Evolutionary conservation across 1,140 invertebrate species (phyloP).

Genomic region (Zaprionus ornatus): DNA sequence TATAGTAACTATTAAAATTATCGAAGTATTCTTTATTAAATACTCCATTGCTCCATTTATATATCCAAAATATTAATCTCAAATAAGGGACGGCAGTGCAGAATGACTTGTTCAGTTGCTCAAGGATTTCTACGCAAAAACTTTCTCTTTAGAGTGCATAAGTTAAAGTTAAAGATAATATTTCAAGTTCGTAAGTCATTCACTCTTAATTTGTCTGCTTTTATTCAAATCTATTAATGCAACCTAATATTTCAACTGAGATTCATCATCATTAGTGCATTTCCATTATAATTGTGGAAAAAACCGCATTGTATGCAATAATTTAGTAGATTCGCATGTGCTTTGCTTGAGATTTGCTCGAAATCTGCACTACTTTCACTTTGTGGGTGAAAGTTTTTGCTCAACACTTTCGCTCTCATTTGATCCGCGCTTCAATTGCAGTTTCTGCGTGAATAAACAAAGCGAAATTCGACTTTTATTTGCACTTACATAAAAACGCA

Average conservation of each 20-base stretch:
- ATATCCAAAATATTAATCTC: too few species aligned
- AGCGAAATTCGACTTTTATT: background rate
- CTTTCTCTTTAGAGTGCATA: background rate
- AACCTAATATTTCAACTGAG: background rate
- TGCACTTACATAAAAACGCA: constrained; percentile 67
- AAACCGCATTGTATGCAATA: constrained; percentile 9
- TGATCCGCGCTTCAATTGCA: constrained; percentile 1
- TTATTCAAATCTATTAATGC: background rate
- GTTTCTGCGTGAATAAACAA: background rate
- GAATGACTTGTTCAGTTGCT: background rate
- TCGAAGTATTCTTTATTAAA: too few species aligned
- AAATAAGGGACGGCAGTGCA: too few species aligned
- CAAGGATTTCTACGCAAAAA: background rate
- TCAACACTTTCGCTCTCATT: constrained; percentile 63
- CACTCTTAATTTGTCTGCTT: too few species aligned
- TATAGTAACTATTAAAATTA: too few species aligned
- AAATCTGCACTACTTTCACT: constrained; percentile 71
- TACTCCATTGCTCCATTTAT: too few species aligned
- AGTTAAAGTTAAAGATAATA: too few species aligned
- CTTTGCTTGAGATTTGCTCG: constrained; percentile 12
- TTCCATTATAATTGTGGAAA: background rate
- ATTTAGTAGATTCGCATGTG: constrained; percentile 25
- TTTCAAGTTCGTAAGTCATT: too few species aligned
- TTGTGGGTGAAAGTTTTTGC: constrained; percentile 65
- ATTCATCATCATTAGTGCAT: background rate